Evolutionary conservation across 2,113 vertebrate species (phyloP).

Genomic region (Pachyramphus minor): DNA sequence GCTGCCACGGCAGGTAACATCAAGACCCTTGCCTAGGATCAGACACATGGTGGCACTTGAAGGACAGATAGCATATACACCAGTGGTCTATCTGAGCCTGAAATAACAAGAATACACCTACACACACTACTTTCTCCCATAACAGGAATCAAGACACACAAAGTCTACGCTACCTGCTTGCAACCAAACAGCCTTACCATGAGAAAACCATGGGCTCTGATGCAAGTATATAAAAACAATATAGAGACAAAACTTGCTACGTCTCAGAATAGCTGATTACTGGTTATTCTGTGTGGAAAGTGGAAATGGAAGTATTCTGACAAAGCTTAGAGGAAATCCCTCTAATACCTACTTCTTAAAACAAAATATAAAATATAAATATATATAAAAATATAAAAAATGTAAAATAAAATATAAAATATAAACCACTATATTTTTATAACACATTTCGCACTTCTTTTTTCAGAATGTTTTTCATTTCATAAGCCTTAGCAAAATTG

Average conservation of each 20-base stretch:
- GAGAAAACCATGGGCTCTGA: not conserved
- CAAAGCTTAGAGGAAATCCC: not conserved
- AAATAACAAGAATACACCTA: not conserved
- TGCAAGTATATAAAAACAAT: not conserved
- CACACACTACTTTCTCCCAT: not conserved
- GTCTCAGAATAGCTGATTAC: not conserved
- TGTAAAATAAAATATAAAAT: too few species aligned
- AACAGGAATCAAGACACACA: not conserved
- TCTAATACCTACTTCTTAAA: not conserved
- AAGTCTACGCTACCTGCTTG: not conserved
- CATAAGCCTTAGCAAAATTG: not conserved
- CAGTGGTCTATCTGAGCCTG: not conserved
- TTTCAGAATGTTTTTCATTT: not conserved
- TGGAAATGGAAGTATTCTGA: not conserved
- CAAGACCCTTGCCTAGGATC: not conserved
- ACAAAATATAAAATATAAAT: too few species aligned
- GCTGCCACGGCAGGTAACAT: not conserved
- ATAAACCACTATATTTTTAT: not conserved
- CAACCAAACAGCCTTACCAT: not conserved
- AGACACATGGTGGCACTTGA: not conserved
- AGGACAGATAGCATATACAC: not conserved
- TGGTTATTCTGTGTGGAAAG: not conserved
- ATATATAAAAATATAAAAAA: too few species aligned
- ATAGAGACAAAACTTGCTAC: not conserved
- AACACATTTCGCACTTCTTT: not conserved